Evolutionary conservation across 2,888 invertebrate species (phyloP), one percentile per base, ranked within the genome.

Genomic region (Drosophila tanythrix): DNA sequence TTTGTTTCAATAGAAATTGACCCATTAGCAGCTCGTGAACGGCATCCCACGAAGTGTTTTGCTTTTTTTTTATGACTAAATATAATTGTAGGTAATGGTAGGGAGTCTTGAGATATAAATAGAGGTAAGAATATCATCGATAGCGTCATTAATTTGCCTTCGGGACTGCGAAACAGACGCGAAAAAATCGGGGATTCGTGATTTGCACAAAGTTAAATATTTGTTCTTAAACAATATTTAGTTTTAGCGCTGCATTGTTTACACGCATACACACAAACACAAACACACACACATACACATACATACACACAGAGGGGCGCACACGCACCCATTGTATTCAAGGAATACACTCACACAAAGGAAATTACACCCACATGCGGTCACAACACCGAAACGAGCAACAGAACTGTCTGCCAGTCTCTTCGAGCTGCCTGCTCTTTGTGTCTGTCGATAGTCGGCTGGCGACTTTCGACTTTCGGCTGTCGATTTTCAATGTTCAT

Each of bases 1-100:
- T 81, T 72, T 56, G 74, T 56, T 88, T 90, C 89, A 76, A 76
- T 83, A 68, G 87, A 89, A 86, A 83, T 76, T 78, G 85, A 89
- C 88, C 90, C 89, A 86, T 86, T 90, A 86, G 82, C 90, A 90
- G 85, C 90, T 89, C 90, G 85, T 86, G 87, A 83, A 90, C 57
- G 61, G 75, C 89, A 89, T 71, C 84, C 82, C 73, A 83, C 66
- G 25, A 61, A 46, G 40, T 59, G 51, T 63, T 77, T 60, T 72
- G 35, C 36, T 58, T 61, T 35, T 53, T 66, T 66, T 46, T 56
- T 62, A 79, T 79, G 79, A 82, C 82, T 82, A 74, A 82, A 82
- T 82, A 62, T 82, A 82, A 78, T 67, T 61, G 66, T 11, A 25
- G 61, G 46, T 51, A 51, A 11, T 59, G 5, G 38, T 38, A 29